Percentiles rank a stretch among this genome's conserved stretches.
Evolutionary conservation across 2,888 invertebrate genomes (phyloP).

Genomic region (Rhimphoctona megacephalus): DNA sequence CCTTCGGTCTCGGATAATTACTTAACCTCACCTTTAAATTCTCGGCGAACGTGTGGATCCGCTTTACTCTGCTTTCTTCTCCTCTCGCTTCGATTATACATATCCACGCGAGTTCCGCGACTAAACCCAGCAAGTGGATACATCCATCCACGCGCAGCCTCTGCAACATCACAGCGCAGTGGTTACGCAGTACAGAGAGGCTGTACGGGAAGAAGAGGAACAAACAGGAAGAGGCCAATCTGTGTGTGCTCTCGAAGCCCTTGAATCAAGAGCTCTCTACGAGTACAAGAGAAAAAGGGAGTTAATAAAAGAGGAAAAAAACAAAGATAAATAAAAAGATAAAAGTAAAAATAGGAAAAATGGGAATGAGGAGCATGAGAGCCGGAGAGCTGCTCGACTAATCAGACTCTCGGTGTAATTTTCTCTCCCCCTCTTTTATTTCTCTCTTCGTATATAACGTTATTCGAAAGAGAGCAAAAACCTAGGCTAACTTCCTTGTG

Average conservation of each 20-base stretch:
- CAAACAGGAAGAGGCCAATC: slow-evolving; percentile 68
- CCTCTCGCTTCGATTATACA: not conserved
- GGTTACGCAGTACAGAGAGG: slow-evolving; percentile 14
- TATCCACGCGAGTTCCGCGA: not conserved
- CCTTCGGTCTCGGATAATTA: slow-evolving; percentile 61
- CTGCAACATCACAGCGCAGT: not conserved
- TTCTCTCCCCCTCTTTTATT: slow-evolving; percentile 40
- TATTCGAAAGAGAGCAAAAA: slow-evolving; percentile 57
- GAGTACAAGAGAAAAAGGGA: slow-evolving; percentile 31
- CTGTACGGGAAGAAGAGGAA: slow-evolving; percentile 52
- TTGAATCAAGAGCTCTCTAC: slow-evolving; percentile 61
- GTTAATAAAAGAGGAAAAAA: slow-evolving; percentile 3
- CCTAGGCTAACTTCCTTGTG: slow-evolving; percentile 29
- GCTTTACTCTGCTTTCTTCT: not conserved
- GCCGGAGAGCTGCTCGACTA: slow-evolving; percentile 57
- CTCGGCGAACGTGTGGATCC: slow-evolving; percentile 52
- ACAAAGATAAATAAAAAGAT: slow-evolving; percentile 4
- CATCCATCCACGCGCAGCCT: slow-evolving; percentile 54
- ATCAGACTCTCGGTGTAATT: slow-evolving; percentile 62
- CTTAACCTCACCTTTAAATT: slow-evolving; percentile 66
- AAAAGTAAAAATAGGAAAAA: slow-evolving; percentile 16
- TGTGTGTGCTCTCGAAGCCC: slow-evolving; percentile 57
- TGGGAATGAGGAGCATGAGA: slow-evolving; percentile 24
- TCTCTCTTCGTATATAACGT: slow-evolving; percentile 53
- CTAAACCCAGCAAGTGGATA: slow-evolving; percentile 18